A percentile compares a stretch with the other conserved stretches of the same genome.
These are phyloP conservation scores for Adela reaumurella DNA, from an alignment of 2,888 invertebrate genomes.

Conservation along the genomic window DNA sequence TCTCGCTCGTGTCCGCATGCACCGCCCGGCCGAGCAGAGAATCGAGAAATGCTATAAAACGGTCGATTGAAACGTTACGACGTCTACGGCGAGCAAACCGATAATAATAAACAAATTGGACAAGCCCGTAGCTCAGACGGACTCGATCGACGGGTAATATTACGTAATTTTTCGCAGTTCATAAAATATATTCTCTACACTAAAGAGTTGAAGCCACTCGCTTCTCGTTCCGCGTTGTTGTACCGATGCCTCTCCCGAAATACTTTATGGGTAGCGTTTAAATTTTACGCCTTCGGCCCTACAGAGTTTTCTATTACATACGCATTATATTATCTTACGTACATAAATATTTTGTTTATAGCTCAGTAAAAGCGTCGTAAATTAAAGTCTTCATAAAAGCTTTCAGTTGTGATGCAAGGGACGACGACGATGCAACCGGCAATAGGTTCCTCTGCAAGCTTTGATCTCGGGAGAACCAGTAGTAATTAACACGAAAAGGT, in stretches of 20 bases:
- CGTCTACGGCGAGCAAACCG: background rate
- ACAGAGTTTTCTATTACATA: slow-evolving; percentile 49
- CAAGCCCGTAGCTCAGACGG: too few relatives aligned
- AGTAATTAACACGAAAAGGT: too few relatives aligned
- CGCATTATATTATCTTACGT: too few relatives aligned
- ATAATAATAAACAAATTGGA: too few relatives aligned
- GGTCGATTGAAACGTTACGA: background rate
- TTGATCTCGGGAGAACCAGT: too few relatives aligned
- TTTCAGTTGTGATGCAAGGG: background rate
- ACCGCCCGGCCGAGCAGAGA: too few relatives aligned
- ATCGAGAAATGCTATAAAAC: background rate
- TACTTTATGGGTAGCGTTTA: slow-evolving; percentile 49
- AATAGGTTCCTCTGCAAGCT: background rate
- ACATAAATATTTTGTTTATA: slow-evolving; percentile 41
- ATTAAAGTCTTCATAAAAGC: slow-evolving; percentile 43
- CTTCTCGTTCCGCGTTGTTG: slow-evolving; percentile 37
- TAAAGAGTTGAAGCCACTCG: too few relatives aligned
- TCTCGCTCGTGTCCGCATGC: background rate
- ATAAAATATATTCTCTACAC: too few relatives aligned
- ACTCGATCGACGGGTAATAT: too few relatives aligned
- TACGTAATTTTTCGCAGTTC: too few relatives aligned
- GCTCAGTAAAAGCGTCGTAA: slow-evolving; percentile 46
- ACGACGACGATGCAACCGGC: background rate
- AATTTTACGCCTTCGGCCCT: slow-evolving; percentile 36
- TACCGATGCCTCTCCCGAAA: slow-evolving; percentile 43